A percentile compares a stretch with the other conserved stretches of the same genome.
Evolutionary conservation across 2,888 invertebrate species (phyloP).

Genomic region (Harpalus rufipes): DNA sequence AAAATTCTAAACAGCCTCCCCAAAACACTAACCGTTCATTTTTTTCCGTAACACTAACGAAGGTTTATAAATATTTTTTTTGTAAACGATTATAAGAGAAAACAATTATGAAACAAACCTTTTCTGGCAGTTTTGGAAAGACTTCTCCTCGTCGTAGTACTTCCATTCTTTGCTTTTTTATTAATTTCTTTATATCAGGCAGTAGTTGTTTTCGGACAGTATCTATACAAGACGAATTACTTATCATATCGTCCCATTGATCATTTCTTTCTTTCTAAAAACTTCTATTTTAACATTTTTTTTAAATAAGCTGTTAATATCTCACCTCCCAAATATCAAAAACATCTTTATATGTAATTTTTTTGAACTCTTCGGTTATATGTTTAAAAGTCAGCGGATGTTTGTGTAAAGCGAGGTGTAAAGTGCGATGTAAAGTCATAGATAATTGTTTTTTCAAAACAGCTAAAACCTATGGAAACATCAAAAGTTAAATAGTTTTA

Average conservation of each 20-base stretch:
- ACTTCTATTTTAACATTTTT: background rate
- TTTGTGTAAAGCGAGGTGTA: conserved; percentile 70
- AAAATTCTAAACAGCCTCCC: no score
- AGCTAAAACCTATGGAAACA: conserved; percentile 72
- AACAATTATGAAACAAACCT: conserved; percentile 69
- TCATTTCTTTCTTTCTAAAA: conserved; percentile 71
- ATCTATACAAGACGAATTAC: conserved; percentile 72
- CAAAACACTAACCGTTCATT: no score
- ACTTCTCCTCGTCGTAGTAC: conserved; percentile 71
- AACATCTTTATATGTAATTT: conserved; percentile 73
- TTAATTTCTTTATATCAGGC: conserved; percentile 71
- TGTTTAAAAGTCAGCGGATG: conserved; percentile 73
- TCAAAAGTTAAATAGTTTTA: conserved; percentile 13
- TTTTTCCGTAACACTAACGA: no score
- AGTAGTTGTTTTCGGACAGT: conserved; percentile 71
- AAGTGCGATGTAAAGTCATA: conserved; percentile 71
- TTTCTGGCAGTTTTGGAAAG: conserved; percentile 74
- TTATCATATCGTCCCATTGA: conserved; percentile 71
- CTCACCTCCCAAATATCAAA: conserved; percentile 73
- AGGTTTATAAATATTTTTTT: background rate
- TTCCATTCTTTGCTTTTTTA: conserved; percentile 73
- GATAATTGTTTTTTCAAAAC: conserved; percentile 74
- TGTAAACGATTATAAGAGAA: background rate
- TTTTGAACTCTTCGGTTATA: conserved; percentile 72
- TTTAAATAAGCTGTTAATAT: background rate